Evolutionary conservation across 2,888 invertebrate genomes (phyloP), one percentile per base, ranked within the genome.

Genomic region (Steromphala cineraria): DNA sequence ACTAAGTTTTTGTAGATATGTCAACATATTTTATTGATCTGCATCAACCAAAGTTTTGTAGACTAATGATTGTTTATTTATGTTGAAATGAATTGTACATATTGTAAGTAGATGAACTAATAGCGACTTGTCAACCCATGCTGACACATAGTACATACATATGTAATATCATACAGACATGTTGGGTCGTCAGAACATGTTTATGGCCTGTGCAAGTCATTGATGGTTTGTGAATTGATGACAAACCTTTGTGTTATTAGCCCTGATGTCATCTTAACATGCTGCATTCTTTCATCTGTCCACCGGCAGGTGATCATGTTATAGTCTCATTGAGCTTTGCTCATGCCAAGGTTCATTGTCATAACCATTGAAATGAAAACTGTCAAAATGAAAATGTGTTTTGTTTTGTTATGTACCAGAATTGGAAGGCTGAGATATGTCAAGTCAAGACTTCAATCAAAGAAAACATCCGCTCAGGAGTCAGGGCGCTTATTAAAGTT

Each of bases 281-380:
- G 46, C 46, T 46, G 46, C 46, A 46, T 46, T 46, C 46, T 46
- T 10, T 46, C 46, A 46, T 46, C 8, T 46, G 8, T 46, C 46
- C 4, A 46, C 10, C 10, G 46, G 13, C 13, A 13, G 71, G n/a
- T 8, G 17, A 40, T 36, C 36, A 40, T 71, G 71, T 71, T 36
- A 40, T 71, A 19, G 71, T 71, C 71, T 71, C 71, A 71, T 62
- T 62, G 62, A 24, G 17, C 28, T 28, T 28, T 28, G 24, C 28
- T 62, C 28, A 28, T 13, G 24, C 28, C 62, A 62, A 62, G 24
- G 62, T 62, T 62, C 62, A 62, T 24, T 28, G 62, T 62, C 62
- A 62, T 62, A 62, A 28, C 71, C 71, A 71, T 71, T 71, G 40
- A 71, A 71, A 71, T 36, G 31, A 71, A 71, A 71, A 28, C 71